phyloP scores from a whole-genome alignment of 2,888 invertebrate genomes.

The Stenodera caucasica region DNA sequence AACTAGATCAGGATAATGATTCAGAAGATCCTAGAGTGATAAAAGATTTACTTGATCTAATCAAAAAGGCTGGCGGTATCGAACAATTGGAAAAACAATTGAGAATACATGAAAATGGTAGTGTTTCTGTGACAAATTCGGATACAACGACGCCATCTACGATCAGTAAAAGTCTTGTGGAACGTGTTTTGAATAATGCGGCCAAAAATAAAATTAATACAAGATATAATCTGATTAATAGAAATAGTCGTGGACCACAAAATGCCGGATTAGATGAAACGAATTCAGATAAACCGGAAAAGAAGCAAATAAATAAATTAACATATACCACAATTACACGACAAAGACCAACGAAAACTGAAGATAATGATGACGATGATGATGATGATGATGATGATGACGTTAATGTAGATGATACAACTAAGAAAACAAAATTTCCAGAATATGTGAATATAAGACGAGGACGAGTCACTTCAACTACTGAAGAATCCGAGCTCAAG shows the following conservation, averaged over 20 bases:
- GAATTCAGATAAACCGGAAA: constrained; percentile 46
- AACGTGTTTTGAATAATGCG: constrained; percentile 66
- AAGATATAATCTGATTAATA: constrained; percentile 60
- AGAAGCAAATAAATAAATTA: constrained; percentile 50
- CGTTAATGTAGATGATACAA: constrained; percentile 42
- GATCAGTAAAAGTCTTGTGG: constrained; percentile 75
- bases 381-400: constrained; percentile 42
- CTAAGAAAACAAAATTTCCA: constrained; percentile 54
- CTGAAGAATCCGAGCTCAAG: constrained; percentile 36
- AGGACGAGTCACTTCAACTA: constrained; percentile 58
- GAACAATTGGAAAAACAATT: constrained; percentile 84
- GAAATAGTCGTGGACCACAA: constrained; percentile 65
- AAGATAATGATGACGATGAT: constrained; percentile 32
- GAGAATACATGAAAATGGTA: constrained; percentile 59
- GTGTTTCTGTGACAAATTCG: constrained; percentile 55
- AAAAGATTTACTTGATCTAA: constrained; percentile 80
- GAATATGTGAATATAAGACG: constrained; percentile 71
- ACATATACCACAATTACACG: constrained; percentile 50
- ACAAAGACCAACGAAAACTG: constrained; percentile 42
- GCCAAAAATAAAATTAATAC: constrained; percentile 33
- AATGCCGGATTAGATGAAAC: constrained; percentile 58
- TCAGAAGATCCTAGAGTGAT: constrained; percentile 75
- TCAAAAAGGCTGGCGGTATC: constrained; percentile 84
- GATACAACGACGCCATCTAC: constrained; percentile 64
- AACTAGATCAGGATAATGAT: constrained; percentile 54